Conservation (phyloP, 2,113 vertebrate species). For the Sardina pilchardus region DNA sequence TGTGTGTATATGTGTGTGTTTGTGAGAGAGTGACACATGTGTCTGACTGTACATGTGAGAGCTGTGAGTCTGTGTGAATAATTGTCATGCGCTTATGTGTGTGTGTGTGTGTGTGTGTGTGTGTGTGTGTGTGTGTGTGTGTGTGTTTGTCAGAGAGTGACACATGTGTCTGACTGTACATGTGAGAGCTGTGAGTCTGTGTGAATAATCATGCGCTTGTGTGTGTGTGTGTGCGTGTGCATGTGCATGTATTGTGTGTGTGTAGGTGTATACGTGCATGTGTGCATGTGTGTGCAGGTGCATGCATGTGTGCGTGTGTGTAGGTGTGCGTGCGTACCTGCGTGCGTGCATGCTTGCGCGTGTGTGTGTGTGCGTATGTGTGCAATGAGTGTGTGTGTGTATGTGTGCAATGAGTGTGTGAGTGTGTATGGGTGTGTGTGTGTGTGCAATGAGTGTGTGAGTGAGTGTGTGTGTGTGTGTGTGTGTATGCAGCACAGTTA, state of each 20-base stretch:
- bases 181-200: background rate
- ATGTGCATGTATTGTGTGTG: background rate
- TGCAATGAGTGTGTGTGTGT: background rate
- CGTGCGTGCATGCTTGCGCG: background rate
- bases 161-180: too few relatives aligned
- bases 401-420: background rate
- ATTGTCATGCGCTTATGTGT: conserved; percentile 27
- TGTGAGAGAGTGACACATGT: background rate
- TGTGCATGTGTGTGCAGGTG: conserved; percentile 9
- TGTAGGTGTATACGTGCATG: conserved; percentile 22
- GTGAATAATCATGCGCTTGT: too few relatives aligned
- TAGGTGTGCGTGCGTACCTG: background rate
- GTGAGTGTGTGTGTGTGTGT: background rate
- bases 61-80: background rate
- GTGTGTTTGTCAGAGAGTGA: too few relatives aligned
- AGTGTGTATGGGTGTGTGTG: conserved; percentile 39
- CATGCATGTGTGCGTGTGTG: background rate
- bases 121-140: background rate
- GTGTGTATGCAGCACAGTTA: background rate
- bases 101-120: conserved; percentile 21
- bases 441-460: background rate
- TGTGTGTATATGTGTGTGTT: background rate
- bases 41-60: background rate
- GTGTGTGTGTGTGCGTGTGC: background rate
- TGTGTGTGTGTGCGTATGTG: background rate